Percentiles rank a stretch among this genome's conserved stretches.
Evolutionary conservation across 2,888 invertebrate genomes (phyloP).

Genomic region (Acleris cristana): DNA sequence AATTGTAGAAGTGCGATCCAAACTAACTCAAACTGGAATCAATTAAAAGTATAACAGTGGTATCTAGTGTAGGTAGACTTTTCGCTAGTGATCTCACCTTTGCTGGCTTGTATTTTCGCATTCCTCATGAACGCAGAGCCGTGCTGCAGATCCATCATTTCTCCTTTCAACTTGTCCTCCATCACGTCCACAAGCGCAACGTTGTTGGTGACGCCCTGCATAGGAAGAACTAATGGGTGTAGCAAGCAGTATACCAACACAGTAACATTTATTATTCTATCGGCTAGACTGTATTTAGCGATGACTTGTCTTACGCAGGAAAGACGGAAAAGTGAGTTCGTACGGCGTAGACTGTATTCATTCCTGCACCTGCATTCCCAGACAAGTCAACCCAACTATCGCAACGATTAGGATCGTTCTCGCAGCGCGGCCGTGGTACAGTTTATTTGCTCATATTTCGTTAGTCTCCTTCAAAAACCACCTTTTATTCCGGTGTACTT

Average conservation of each 20-base stretch:
- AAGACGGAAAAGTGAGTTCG: too few species aligned
- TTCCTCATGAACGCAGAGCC: slow-evolving; percentile 93
- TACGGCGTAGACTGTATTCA: too few species aligned
- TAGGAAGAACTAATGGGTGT: slow-evolving; percentile 16
- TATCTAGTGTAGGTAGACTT: neutral
- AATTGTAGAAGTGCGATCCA: neutral
- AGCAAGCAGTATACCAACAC: neutral
- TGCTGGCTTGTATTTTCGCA: slow-evolving; percentile 88
- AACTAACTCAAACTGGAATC: slow-evolving; percentile 5
- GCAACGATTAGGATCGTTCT: neutral
- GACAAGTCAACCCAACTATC: neutral
- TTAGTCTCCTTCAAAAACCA: too few species aligned
- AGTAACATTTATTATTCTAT: too few species aligned
- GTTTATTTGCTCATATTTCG: slow-evolving; percentile 11
- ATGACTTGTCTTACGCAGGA: too few species aligned
- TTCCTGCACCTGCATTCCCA: neutral
- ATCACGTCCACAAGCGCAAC: slow-evolving; percentile 92
- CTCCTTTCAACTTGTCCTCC: slow-evolving; percentile 93
- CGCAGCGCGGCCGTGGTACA: slow-evolving; percentile 8
- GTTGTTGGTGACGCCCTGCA: slow-evolving; percentile 90
- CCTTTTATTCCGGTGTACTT: too few species aligned
- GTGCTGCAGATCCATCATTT: slow-evolving; percentile 96
- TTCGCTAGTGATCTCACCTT: slow-evolving; percentile 51
- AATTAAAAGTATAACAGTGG: neutral
- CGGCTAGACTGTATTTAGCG: too few species aligned